Evolutionary conservation across 2,113 vertebrate genomes (phyloP).

Genomic region (Suricata suricatta): DNA sequence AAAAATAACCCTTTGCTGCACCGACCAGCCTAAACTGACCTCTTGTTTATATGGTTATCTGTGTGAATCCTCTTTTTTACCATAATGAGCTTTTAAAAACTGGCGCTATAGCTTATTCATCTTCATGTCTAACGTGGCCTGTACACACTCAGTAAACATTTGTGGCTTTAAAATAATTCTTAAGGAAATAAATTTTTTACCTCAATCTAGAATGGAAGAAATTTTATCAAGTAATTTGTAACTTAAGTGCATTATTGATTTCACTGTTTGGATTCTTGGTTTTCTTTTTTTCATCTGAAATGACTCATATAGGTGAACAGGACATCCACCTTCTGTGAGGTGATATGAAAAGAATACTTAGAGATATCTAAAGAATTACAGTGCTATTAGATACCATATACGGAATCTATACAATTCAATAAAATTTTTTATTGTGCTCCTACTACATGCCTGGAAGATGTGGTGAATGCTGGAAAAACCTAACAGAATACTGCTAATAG

Average conservation of each 20-base stretch:
- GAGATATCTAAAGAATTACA: not conserved
- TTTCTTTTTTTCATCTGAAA: slow-evolving; percentile 12
- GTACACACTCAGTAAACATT: not conserved
- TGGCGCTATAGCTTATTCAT: not conserved
- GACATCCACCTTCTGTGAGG: not conserved
- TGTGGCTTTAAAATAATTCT: not conserved
- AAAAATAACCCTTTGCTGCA: not conserved
- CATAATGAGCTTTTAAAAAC: not conserved
- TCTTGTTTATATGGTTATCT: not conserved
- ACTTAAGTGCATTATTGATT: not conserved
- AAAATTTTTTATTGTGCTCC: not conserved
- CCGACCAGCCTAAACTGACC: not conserved
- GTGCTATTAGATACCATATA: not conserved
- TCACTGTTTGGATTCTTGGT: not conserved
- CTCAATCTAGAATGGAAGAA: not conserved
- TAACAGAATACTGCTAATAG: not conserved
- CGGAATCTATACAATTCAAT: not conserved
- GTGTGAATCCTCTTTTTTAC: not conserved
- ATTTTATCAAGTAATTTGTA: not conserved
- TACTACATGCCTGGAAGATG: not conserved
- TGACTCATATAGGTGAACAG: not conserved
- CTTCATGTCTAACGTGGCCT: not conserved
- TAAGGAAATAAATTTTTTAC: not conserved
- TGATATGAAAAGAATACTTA: not conserved
- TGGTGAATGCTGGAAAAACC: not conserved